Evolutionary conservation across 2,113 vertebrate species (phyloP).

Genomic region (Chitala chitala): DNA sequence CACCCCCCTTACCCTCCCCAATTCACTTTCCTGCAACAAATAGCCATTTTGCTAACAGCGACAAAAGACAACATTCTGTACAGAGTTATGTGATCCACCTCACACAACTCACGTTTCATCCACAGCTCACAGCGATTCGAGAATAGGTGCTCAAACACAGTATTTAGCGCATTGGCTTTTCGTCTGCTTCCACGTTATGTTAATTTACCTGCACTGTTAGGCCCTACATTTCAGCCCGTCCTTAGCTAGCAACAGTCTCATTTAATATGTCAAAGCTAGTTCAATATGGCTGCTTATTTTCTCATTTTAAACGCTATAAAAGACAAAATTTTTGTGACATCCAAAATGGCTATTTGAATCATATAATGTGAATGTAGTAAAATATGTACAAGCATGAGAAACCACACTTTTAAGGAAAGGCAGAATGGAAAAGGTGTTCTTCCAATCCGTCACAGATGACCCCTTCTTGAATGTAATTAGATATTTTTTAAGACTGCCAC

Average conservation of each 20-base stretch:
- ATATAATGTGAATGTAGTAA: neutral
- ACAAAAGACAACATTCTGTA: neutral
- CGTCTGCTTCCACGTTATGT: too few relatives aligned
- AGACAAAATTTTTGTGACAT: too few relatives aligned
- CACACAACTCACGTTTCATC: too few relatives aligned
- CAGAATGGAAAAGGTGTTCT: neutral
- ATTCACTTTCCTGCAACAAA: too few relatives aligned
- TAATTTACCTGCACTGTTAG: neutral
- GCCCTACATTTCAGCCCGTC: neutral
- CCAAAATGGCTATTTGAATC: too few relatives aligned
- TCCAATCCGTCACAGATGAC: slow-evolving; percentile 21
- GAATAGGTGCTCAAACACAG: too few relatives aligned
- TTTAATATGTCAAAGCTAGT: slow-evolving; percentile 7
- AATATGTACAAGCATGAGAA: neutral
- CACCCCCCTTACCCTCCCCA: too few relatives aligned
- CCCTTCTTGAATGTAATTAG: slow-evolving; percentile 43
- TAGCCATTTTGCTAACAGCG: too few relatives aligned
- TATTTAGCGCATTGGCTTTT: too few relatives aligned
- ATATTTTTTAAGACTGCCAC: slow-evolving; percentile 47
- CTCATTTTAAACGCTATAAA: neutral
- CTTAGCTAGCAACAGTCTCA: neutral
- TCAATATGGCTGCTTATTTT: neutral
- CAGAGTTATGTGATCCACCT: neutral
- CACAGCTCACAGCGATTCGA: neutral
- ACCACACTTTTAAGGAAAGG: neutral